A percentile compares a stretch with the other conserved stretches of the same genome.
These are phyloP conservation scores for Actias luna DNA, from an alignment of 2,888 invertebrate genomes.

Conservation along the genomic window DNA sequence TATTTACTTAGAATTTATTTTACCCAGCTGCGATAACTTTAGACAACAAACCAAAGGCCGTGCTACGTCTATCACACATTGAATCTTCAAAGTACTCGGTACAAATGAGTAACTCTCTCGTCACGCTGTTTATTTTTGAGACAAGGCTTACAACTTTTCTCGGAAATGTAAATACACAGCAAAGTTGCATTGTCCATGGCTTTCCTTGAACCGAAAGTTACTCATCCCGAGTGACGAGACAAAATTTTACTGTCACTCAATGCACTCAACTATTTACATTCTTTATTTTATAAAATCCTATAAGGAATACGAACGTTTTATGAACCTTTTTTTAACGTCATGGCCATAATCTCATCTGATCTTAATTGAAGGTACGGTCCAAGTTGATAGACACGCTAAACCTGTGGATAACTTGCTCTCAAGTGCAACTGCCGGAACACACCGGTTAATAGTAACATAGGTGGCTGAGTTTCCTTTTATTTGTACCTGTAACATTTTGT, in stretches of 20 bases:
- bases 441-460: too few species aligned
- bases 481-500: too few species aligned
- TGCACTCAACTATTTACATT: background rate
- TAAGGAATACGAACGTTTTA: background rate
- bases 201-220: slow-evolving; percentile 6
- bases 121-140: background rate
- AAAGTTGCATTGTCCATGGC: background rate
- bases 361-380: too few species aligned
- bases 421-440: too few species aligned
- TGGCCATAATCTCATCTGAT: too few species aligned
- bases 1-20: too few species aligned
- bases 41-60: background rate
- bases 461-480: too few species aligned
- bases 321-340: background rate
- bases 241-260: background rate
- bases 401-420: too few species aligned
- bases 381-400: too few species aligned
- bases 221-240: slow-evolving; percentile 3
- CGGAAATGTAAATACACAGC: background rate
- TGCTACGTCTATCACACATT: background rate
- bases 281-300: background rate
- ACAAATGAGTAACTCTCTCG: background rate
- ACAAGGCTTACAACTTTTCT: background rate
- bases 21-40: background rate
- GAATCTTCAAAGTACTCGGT: background rate